Evolutionary conservation across 1,140 invertebrate species (phyloP).

Genomic region (Drosophila persimilis): DNA sequence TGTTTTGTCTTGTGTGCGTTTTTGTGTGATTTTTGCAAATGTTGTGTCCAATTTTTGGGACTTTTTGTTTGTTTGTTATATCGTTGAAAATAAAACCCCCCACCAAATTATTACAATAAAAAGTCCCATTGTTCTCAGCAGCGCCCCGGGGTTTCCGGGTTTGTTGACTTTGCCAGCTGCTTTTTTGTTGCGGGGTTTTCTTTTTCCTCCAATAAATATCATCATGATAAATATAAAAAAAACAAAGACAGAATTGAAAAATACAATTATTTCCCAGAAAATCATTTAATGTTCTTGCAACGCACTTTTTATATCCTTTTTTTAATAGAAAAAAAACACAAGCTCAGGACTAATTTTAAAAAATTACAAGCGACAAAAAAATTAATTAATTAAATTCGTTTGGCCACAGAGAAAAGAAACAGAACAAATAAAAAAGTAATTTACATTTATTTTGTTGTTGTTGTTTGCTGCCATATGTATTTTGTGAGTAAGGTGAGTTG

Average conservation of each 20-base stretch:
- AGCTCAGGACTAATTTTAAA: constrained; percentile 1
- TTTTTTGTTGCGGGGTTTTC: constrained; percentile 9
- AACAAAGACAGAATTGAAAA: constrained; percentile 35
- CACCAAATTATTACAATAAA: constrained; percentile 61
- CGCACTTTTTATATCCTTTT: constrained; percentile 1
- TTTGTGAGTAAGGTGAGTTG: constrained; percentile 40
- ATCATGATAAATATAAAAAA: constrained; percentile 44
- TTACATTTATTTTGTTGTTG: constrained; percentile 33
- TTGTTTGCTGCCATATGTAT: constrained; percentile 21
- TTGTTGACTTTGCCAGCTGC: constrained; percentile 73
- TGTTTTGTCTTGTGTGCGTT: constrained; percentile 9
- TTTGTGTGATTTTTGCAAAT: constrained; percentile 29
- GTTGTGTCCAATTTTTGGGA: constrained; percentile 37
- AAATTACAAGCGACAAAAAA: constrained; percentile 18
- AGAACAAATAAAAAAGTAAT: constrained; percentile 27
- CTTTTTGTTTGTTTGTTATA: neutral
- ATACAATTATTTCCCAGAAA: constrained; percentile 56
- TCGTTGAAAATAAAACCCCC: constrained; percentile 28
- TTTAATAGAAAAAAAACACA: neutral
- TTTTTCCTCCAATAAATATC: constrained; percentile 54
- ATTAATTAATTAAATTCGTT: constrained; percentile 40
- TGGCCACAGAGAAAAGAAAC: constrained; percentile 39
- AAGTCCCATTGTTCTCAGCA: constrained; percentile 66
- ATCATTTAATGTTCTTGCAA: constrained; percentile 18
- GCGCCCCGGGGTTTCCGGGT: constrained; percentile 64